phyloP scores from a whole-genome alignment of 1,140 invertebrate genomes.

The Heliconius hewitsoni region DNA sequence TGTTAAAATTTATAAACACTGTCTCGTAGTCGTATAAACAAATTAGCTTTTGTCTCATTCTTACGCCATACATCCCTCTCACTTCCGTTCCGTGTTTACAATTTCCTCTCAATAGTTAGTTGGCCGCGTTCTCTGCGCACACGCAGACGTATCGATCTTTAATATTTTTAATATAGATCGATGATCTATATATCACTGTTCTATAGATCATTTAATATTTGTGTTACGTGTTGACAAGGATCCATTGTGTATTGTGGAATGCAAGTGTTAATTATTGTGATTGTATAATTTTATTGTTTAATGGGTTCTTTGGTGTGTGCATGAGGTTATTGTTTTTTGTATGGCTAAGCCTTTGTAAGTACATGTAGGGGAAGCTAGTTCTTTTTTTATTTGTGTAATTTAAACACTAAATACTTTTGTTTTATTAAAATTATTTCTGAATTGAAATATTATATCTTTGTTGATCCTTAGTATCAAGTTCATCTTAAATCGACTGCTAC shows the following conservation, averaged over 20 bases:
- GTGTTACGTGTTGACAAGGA: conserved; percentile 35
- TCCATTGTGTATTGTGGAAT: conserved; percentile 36
- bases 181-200: conserved; percentile 31
- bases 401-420: neutral
- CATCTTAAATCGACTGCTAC: neutral
- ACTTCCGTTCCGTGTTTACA: conserved; percentile 59
- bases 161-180: neutral
- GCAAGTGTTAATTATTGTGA: conserved; percentile 27
- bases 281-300: conserved; percentile 28
- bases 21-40: conserved; percentile 48
- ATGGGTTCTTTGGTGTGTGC: conserved; percentile 28
- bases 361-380: neutral
- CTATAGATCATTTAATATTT: conserved; percentile 49
- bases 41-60: conserved; percentile 48
- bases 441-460: no score
- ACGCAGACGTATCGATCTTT: conserved; percentile 44
- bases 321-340: conserved; percentile 17
- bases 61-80: conserved; percentile 43
- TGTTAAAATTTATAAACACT: conserved; percentile 43
- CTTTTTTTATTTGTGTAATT: neutral
- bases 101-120: conserved; percentile 53
- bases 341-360: conserved; percentile 5
- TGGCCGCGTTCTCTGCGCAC: conserved; percentile 43
- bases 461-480: no score
- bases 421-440: neutral